These are phyloP conservation scores for Terebella lapidaria DNA, from an alignment of 2,888 invertebrate genomes.

Conservation along the genomic window DNA sequence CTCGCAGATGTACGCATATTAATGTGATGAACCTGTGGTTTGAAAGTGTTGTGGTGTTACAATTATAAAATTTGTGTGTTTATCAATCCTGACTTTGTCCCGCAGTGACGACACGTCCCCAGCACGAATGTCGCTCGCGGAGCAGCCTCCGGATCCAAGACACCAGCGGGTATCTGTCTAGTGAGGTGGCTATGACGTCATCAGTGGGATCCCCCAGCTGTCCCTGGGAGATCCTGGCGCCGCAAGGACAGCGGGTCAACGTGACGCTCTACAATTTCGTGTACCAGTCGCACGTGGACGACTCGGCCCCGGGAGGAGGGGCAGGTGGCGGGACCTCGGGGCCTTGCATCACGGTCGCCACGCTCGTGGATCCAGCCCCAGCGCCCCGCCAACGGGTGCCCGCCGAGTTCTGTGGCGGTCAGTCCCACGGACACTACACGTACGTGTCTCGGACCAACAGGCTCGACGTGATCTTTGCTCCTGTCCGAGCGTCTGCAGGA, in stretches of 20 bases:
- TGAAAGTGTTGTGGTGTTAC: too few relatives aligned
- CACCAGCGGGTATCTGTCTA: conserved; percentile 13
- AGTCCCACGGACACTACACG: neutral
- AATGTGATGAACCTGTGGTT: too few relatives aligned
- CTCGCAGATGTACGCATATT: too few relatives aligned
- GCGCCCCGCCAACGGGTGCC: conserved; percentile 1
- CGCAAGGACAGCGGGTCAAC: conserved; percentile 15
- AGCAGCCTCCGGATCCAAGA: neutral
- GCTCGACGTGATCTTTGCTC: neutral
- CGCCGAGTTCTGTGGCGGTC: conserved; percentile 1
- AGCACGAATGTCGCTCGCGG: conserved; percentile 2
- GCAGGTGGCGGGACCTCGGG: neutral
- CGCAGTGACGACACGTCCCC: conserved; percentile 3
- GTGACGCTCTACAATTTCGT: conserved; percentile 14
- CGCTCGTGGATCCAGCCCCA: neutral
- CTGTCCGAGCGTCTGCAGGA: neutral
- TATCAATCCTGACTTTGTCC: too few relatives aligned
- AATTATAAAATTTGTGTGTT: too few relatives aligned
- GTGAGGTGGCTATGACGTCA: conserved; percentile 10
- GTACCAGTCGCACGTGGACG: neutral
- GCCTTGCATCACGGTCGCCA: conserved; percentile 7
- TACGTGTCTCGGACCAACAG: neutral
- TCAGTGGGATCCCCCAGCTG: conserved; percentile 14
- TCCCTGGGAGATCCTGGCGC: conserved; percentile 16
- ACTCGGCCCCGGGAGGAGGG: neutral